Base-by-base conservation (phyloP, 2,797 vertebrate genomes). In the Onychomys leucogaster region DNA sequence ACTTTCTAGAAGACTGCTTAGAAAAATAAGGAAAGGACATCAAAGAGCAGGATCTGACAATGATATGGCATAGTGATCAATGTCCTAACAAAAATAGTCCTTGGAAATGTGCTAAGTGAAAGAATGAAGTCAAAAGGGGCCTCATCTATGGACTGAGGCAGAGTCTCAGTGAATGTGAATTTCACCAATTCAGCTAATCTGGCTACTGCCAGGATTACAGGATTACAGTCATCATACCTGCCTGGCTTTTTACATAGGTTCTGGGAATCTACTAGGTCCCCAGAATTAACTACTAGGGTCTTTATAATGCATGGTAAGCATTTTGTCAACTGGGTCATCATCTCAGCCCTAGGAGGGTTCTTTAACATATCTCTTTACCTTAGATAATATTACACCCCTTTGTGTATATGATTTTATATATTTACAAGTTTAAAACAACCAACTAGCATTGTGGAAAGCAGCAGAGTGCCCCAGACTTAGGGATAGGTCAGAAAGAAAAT, bases 391-490 rank as follows among this genome's bases (percentile, higher is more conserved):
- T 65, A n/a, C 34, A 34, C 37, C 92, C 29, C 55, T 97, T 88
- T 17, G 23, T 73, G 43, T 65, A 9, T 59, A 29, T 46, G 57
- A 52, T 41, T 86, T 67, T 94, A 91, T 82, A 77, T 8, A 65
- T 83, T 93, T 84, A 86, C 21, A 41, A 43, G 21, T 63, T 76
- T 71, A 87, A 87, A 59, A 83, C 76, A 95, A 96, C 63, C 63
- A 9, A 49, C 78, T 91, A 46, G 37, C 69, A 63, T 23, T 82
- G 16, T 78, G 73, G 37, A 87, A 96, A 91, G 63, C 86, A 84
- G 16, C 65, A 52, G 37, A 76, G 59, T n/a, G 41, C 52, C 19
- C 49, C 69, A 55, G 21, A 19, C 43, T 12, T 25, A 49, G 32
- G 43, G 43, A 69, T 32, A 16, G 63, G 21, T 65, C 86, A 89